A percentile compares a stretch with the other conserved stretches of the same genome.
Evolutionary conservation across 2,113 vertebrate species (phyloP).

Genomic region (Sinocyclocheilus anophthalmus): DNA sequence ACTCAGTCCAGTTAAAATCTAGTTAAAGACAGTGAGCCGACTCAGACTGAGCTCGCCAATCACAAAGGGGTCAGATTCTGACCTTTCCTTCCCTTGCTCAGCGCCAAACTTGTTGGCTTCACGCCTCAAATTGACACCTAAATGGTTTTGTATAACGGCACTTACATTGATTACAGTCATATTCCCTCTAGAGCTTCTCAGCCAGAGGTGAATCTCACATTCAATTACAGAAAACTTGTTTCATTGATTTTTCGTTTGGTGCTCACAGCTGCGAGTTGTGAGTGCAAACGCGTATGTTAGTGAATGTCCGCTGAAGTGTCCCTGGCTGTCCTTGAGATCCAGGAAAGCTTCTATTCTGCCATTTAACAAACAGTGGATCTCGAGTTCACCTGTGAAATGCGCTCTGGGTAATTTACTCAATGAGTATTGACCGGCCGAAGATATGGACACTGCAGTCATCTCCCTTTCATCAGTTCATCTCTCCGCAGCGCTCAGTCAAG

Average conservation of each 20-base stretch:
- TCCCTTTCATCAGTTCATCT: neutral
- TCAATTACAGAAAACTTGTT: conserved; percentile 72
- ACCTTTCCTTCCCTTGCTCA: conserved; percentile 44
- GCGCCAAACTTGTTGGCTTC: conserved; percentile 38
- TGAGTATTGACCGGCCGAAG: conserved; percentile 27
- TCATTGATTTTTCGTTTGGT: conserved; percentile 59
- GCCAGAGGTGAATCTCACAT: conserved; percentile 58
- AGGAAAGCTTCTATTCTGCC: conserved; percentile 30
- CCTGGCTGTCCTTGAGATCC: conserved; percentile 41
- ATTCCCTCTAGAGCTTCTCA: conserved; percentile 54
- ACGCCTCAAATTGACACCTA: conserved; percentile 65
- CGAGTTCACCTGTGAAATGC: conserved; percentile 7
- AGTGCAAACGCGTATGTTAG: conserved; percentile 39
- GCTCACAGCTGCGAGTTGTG: conserved; percentile 31
- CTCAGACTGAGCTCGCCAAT: conserved; percentile 16
- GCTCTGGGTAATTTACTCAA: conserved; percentile 41
- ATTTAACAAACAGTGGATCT: conserved; percentile 46
- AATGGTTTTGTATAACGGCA: conserved; percentile 74
- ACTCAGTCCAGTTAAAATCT: conserved; percentile 11
- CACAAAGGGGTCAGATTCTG: conserved; percentile 5
- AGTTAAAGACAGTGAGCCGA: conserved; percentile 29
- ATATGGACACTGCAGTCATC: conserved; percentile 10
- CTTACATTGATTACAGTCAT: conserved; percentile 75
- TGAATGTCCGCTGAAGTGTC: conserved; percentile 27
- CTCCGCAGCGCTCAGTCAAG: neutral